These are phyloP conservation scores for Reinhardtius hippoglossoides DNA, from an alignment of 2,113 vertebrate species.

Conservation along the genomic window DNA sequence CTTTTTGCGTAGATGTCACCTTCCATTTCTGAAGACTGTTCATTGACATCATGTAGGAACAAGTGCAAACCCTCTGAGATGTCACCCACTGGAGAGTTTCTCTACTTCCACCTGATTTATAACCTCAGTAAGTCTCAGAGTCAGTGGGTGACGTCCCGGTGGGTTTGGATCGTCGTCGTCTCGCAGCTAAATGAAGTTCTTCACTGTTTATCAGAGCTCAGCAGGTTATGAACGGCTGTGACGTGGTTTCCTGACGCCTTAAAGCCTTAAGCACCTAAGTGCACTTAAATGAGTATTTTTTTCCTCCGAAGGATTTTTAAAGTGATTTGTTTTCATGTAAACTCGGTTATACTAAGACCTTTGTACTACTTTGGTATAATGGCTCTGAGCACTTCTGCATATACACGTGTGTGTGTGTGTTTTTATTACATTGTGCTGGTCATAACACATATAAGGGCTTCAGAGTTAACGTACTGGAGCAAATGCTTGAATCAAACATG, in stretches of 20 bases:
- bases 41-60: no score
- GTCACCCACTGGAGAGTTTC: no score
- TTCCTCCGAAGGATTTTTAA: not conserved
- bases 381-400: not conserved
- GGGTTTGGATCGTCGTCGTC: no score
- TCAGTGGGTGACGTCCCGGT: no score
- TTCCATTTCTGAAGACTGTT: no score
- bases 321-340: slow-evolving; percentile 12
- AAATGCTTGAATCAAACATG: slow-evolving; percentile 23
- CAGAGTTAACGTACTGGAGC: slow-evolving; percentile 19
- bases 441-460: slow-evolving; percentile 46
- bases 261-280: not conserved
- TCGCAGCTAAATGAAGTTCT: no score
- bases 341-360: slow-evolving; percentile 28
- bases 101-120: no score
- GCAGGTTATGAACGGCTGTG: not conserved
- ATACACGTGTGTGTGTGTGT: slow-evolving; percentile 23
- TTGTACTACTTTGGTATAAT: not conserved
- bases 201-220: no score
- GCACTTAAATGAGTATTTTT: slow-evolving; percentile 38
- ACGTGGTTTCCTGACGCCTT: slow-evolving; percentile 21
- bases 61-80: no score
- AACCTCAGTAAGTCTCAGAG: no score
- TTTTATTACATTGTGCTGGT: slow-evolving; percentile 47
- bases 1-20: no score